A percentile compares a stretch with the other conserved stretches of the same genome.
Evolutionary conservation across 2,888 invertebrate species (phyloP).

Genomic region (Tetheella fluctuosa): DNA sequence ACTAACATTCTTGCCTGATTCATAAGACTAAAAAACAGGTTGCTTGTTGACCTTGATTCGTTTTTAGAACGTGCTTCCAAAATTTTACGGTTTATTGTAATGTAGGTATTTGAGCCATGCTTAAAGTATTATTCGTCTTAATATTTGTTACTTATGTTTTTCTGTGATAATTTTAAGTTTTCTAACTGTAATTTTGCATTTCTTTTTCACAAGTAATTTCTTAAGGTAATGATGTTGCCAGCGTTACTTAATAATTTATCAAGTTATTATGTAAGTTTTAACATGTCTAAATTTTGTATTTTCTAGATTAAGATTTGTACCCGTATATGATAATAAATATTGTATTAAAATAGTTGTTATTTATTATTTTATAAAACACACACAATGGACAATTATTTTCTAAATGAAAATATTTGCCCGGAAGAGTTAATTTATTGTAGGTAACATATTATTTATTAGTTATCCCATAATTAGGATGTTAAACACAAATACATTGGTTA

Average conservation of each 20-base stretch:
- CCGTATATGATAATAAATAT: constrained; percentile 52
- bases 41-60: constrained; percentile 56
- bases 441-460: constrained; percentile 34
- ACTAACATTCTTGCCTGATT: constrained; percentile 31
- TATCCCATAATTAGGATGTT: constrained; percentile 65
- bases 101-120: constrained; percentile 14
- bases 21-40: constrained; percentile 50
- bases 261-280: constrained; percentile 45
- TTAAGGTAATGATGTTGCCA: constrained; percentile 62
- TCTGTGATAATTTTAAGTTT: constrained; percentile 64
- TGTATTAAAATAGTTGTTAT: constrained; percentile 67
- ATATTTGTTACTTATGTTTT: constrained; percentile 44
- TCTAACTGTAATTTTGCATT: constrained; percentile 34
- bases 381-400: constrained; percentile 43
- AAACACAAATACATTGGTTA: constrained; percentile 52
- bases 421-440: constrained; percentile 47
- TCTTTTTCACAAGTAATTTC: constrained; percentile 54
- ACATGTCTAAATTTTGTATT: constrained; percentile 51
- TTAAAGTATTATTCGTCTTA: constrained; percentile 12
- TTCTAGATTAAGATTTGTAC: constrained; percentile 60
- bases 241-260: constrained; percentile 53
- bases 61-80: constrained; percentile 49
- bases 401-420: constrained; percentile 44
- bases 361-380: constrained; percentile 29
- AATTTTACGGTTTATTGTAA: constrained; percentile 27